Base-by-base conservation (phyloP, 2,797 vertebrate genomes). In the Oreochromis grahami region DNA sequence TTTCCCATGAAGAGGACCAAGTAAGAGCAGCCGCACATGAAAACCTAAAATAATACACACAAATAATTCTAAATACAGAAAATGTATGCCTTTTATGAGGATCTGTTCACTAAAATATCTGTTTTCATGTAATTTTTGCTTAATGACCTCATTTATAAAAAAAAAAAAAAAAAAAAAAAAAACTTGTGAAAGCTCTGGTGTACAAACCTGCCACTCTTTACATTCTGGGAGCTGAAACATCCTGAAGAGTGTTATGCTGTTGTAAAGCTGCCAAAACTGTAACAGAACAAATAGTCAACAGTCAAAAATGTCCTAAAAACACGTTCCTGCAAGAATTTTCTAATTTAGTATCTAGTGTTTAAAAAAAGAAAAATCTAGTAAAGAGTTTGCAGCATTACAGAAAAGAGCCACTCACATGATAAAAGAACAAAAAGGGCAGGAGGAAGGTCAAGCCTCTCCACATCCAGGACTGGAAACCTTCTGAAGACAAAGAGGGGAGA, bases 381-480 rank as follows among this genome's bases (percentile, higher is more conserved):
- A 65, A 32, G 3, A 32, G 10, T 12, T 19, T 3, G n/a, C 3
- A 78, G 4, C 4, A 41, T 6, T 12, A 77, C 58, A 53, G 6
- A 29, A 10, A 34, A 8, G 43, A 17, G 3, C 5, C 36, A 96
- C 98, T 98, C 88, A 99, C 98, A 0, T 99, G 98, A 60, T 98
- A 97, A 3, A 99, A 98, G 96, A 99, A 99, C 80, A 99, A 95
- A 89, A 99, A 99, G 7, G 98, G 98, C 48, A 99, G 97, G 63
- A 99, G 96, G 92, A 99, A 99, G 48, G 98, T 98, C 88, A 99
- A 95, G 36, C 98, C 98, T 89, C 98, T 96, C 98, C 98, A 99
- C 98, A 99, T 99, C 98, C 98, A 99, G 12, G 98, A 99, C 95
- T 99, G 98, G 95, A 99, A 99, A 32, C 98, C 98, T 95, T 99